Percentiles rank a stretch among this genome's conserved stretches.
Conservation (phyloP, 2,888 invertebrate genomes). For the Zeuzera pyrina region DNA sequence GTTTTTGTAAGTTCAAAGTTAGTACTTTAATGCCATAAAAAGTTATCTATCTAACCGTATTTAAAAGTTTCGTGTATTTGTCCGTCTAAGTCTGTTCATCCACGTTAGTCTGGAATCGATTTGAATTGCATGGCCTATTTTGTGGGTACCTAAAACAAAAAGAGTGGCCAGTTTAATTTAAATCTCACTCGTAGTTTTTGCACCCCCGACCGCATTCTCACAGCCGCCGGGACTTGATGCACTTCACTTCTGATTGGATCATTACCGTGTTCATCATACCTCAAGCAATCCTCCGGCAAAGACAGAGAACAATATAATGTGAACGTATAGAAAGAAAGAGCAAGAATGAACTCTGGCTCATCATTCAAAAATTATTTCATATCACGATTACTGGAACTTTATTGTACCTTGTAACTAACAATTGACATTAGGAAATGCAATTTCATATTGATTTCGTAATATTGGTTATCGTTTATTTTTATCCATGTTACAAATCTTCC, state of each 20-base stretch:
- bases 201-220: slow-evolving; percentile 73
- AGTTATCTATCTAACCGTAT: too few relatives aligned
- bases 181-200: slow-evolving; percentile 68
- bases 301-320: slow-evolving; percentile 38
- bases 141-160: slow-evolving; percentile 56
- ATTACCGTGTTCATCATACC: slow-evolving; percentile 74
- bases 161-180: slow-evolving; percentile 65
- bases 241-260: slow-evolving; percentile 73
- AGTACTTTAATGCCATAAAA: too few relatives aligned
- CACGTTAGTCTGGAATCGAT: too few relatives aligned
- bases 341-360: slow-evolving; percentile 39
- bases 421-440: slow-evolving; percentile 74
- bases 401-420: slow-evolving; percentile 74
- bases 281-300: slow-evolving; percentile 61
- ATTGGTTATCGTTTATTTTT: slow-evolving; percentile 64
- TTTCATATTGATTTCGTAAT: slow-evolving; percentile 73
- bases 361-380: slow-evolving; percentile 68
- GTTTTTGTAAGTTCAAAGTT: too few relatives aligned
- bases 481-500: slow-evolving; percentile 69
- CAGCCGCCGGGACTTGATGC: slow-evolving; percentile 63
- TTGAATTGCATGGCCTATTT: too few relatives aligned
- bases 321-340: slow-evolving; percentile 25
- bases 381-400: slow-evolving; percentile 74
- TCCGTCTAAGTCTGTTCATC: too few relatives aligned
- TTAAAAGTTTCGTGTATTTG: too few relatives aligned